A percentile compares a stretch with the other conserved stretches of the same genome.
These are phyloP conservation scores for Echeneis naucrates DNA, from an alignment of 2,797 vertebrate genomes.

Conservation along the genomic window DNA sequence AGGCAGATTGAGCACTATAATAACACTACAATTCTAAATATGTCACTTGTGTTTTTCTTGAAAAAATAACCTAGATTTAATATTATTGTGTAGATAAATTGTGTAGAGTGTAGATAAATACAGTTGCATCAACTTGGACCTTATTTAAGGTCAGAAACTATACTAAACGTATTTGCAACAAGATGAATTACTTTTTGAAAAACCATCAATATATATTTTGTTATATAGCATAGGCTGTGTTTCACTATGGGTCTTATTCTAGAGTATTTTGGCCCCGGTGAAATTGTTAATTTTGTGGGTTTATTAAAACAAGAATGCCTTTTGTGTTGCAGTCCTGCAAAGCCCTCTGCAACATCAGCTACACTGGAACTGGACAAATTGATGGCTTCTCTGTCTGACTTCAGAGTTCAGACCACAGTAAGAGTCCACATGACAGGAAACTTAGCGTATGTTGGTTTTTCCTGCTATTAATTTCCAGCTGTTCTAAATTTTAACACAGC, in stretches of 20 bases:
- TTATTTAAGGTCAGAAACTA: no score
- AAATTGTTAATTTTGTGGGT: constrained; percentile 1
- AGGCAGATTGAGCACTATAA: no score
- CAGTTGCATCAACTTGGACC: no score
- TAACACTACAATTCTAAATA: no score
- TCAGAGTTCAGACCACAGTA: constrained; percentile 92
- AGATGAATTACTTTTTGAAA: not conserved
- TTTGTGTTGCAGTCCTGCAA: constrained; percentile 73
- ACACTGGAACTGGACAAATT: constrained; percentile 93
- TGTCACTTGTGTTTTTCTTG: no score
- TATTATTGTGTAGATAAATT: no score
- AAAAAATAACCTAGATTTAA: no score
- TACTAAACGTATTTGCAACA: not conserved
- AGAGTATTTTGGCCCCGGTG: not conserved
- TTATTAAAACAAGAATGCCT: constrained; percentile 10
- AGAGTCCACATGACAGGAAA: constrained; percentile 53
- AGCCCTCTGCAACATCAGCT: constrained; percentile 90
- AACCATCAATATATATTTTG: not conserved
- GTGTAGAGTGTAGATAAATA: no score
- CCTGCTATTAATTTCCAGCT: not conserved
- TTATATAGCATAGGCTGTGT: not conserved
- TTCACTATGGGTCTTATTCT: not conserved
- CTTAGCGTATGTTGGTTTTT: not conserved
- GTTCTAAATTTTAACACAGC: not conserved
- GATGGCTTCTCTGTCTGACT: constrained; percentile 95